Evolutionary conservation across 2,113 vertebrate genomes (phyloP), one percentile per base, ranked within the genome.

Genomic region (Ptilonorhynchus violaceus): DNA sequence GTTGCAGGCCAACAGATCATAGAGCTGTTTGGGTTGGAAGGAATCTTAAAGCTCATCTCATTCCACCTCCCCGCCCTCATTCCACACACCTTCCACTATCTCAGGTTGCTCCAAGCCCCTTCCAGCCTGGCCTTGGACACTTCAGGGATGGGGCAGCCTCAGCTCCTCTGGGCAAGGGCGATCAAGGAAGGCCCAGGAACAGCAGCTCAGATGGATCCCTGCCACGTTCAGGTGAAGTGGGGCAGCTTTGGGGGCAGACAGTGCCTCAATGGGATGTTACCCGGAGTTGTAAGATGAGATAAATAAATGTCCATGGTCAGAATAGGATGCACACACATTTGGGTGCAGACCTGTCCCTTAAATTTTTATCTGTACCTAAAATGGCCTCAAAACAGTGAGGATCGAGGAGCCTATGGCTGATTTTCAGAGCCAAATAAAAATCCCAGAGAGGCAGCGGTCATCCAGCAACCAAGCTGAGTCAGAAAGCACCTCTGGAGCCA

Each of bases 81-180:
- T n/a, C n/a, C n/a, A n/a, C n/a, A 27, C n/a, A 55, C 11, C 6
- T 69, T 23, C 21, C 41, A 37, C 25, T 47, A 0, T 6, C 31
- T 63, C 79, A 49, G 55, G 10, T 0, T 42, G 41, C 63, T 77
- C 72, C 55, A 41, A 62, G 30, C 20, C 39, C 19, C 0, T 0
- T 46, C 46, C 53, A 53, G 0, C 6, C 21, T 23, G 25, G 41
- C 35, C 55, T 42, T 7, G 63, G 18, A 5, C 49, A 24, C 30
- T 55, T 0, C 41, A 76, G n/a, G 47, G 24, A 27, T 53, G 78
- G 30, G 47, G 18, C 70, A 69, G 55, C 24, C 55, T 55, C 78
- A 83, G 41, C 30, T 42, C 0, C 58, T 42, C 21, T 35, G 88
- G 41, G 8, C 18, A 77, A 42, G 56, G 47, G n/a, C 0, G 1